A percentile compares a stretch with the other conserved stretches of the same genome.
Evolutionary conservation across 2,888 invertebrate genomes (phyloP).

Genomic region (Pterostichus madidus): DNA sequence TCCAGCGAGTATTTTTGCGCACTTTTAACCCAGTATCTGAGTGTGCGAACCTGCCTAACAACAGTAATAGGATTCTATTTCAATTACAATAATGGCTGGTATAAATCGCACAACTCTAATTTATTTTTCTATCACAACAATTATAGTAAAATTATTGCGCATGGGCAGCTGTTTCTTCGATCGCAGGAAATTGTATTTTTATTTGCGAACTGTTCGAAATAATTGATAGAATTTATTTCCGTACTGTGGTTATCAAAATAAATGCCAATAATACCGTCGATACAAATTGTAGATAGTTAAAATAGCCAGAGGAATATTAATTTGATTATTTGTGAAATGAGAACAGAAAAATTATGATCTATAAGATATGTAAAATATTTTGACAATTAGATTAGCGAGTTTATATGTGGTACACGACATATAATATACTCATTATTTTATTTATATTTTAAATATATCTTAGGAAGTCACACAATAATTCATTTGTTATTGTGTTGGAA

Average conservation of each 20-base stretch:
- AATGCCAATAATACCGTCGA: background rate
- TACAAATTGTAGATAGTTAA: no score
- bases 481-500: no score
- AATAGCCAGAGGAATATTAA: no score
- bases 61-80: background rate
- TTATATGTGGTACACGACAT: no score
- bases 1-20: background rate
- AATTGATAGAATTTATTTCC: slow-evolving; percentile 22
- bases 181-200: slow-evolving; percentile 39
- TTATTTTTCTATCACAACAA: slow-evolving; percentile 48
- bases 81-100: slow-evolving; percentile 6
- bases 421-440: no score
- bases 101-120: slow-evolving; percentile 28
- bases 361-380: no score
- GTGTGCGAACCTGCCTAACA: background rate
- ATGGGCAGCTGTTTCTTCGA: background rate
- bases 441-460: no score
- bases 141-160: slow-evolving; percentile 31
- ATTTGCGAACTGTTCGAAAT: slow-evolving; percentile 21
- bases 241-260: background rate
- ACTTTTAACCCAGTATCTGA: background rate
- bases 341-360: no score
- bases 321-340: no score
- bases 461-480: no score
- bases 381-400: no score